Conservation (phyloP, 2,888 invertebrate species). For the Dicyrtomina minuta region DNA sequence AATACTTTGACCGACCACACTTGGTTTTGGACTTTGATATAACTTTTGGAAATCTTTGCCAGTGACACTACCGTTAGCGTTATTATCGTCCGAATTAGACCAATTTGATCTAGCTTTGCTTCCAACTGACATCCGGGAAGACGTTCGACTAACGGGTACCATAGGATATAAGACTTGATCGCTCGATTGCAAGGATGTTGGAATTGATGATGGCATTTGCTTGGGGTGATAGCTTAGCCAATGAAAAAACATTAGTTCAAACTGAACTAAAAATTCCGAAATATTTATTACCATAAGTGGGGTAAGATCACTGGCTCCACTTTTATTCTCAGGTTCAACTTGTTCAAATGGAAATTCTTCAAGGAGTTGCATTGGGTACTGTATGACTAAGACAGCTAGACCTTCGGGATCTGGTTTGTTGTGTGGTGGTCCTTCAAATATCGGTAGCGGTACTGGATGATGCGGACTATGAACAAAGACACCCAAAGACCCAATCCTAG, state of each 20-base stretch:
- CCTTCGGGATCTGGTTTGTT: constrained; percentile 19
- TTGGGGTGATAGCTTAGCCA: constrained; percentile 35
- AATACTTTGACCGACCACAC: background rate
- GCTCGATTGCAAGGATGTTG: constrained; percentile 10
- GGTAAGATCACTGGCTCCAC: constrained; percentile 11
- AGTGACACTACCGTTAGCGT: constrained; percentile 15
- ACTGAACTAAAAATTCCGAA: constrained; percentile 30
- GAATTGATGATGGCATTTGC: constrained; percentile 25
- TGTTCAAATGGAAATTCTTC: constrained; percentile 10
- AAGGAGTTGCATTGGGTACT: constrained; percentile 13
- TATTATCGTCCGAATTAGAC: constrained; percentile 25
- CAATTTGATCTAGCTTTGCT: constrained; percentile 20
- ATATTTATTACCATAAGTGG: constrained; percentile 30
- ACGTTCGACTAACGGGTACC: constrained; percentile 31
- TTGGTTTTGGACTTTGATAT: constrained; percentile 19
- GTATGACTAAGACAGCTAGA: constrained; percentile 18
- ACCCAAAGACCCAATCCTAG: constrained; percentile 21
- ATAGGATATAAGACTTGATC: constrained; percentile 22
- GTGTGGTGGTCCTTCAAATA: constrained; percentile 29
- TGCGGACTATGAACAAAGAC: constrained; percentile 21
- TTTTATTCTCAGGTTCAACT: background rate
- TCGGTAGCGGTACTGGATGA: constrained; percentile 13
- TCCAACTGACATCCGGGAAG: constrained; percentile 26
- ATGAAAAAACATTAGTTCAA: constrained; percentile 21
- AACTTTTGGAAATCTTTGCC: constrained; percentile 34